A percentile compares a stretch with the other conserved stretches of the same genome.
phyloP scores from a whole-genome alignment of 2,113 vertebrate species.

The Agelaius tricolor region DNA sequence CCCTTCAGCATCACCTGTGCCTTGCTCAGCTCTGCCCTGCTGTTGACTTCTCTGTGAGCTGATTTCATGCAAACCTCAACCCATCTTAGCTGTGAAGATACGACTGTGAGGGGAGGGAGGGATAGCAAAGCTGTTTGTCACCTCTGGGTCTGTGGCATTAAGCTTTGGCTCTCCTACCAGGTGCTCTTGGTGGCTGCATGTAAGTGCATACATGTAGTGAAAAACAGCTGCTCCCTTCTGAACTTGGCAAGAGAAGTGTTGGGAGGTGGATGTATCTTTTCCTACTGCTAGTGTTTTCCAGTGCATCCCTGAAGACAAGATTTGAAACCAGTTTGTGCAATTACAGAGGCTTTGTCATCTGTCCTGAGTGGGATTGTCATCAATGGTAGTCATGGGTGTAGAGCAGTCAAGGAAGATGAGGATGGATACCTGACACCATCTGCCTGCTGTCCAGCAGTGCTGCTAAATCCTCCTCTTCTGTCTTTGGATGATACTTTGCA shows the following conservation, averaged over 20 bases:
- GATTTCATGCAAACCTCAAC: background rate
- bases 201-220: rapidly evolving
- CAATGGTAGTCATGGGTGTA: background rate
- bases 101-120: background rate
- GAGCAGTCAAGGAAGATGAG: background rate
- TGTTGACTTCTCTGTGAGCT: background rate
- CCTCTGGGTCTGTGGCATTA: background rate
- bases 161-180: background rate
- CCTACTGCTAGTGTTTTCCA: background rate
- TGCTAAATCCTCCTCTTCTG: background rate
- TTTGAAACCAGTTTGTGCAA: background rate
- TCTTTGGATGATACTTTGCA: background rate
- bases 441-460: background rate
- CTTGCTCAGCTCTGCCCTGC: background rate
- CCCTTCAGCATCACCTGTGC: background rate
- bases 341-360: background rate
- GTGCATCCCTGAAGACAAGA: background rate
- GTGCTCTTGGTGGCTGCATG: background rate
- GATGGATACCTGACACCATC: background rate
- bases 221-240: background rate
- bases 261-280: background rate
- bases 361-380: background rate
- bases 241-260: background rate
- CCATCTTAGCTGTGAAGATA: background rate
- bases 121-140: background rate